These are phyloP conservation scores for Pegoplata infirma DNA, from an alignment of 2,888 invertebrate genomes.

Conservation along the genomic window DNA sequence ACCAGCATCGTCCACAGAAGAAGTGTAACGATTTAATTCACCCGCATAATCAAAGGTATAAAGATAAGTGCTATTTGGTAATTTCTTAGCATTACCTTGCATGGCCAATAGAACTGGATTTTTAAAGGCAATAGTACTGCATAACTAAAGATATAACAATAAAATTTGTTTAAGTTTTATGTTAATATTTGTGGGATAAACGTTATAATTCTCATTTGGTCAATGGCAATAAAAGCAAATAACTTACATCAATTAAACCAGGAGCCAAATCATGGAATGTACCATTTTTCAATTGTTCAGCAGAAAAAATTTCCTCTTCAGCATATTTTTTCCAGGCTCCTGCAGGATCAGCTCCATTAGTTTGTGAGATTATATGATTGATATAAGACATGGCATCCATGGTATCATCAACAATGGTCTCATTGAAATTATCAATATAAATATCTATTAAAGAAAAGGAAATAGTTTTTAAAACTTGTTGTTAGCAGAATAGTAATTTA, in stretches of 20 bases:
- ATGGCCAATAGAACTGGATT: constrained; percentile 78
- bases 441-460: constrained; percentile 66
- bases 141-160: constrained; percentile 72
- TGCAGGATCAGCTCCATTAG: constrained; percentile 73
- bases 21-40: constrained; percentile 75
- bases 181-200: neutral
- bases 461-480: neutral
- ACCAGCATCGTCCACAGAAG: constrained; percentile 75
- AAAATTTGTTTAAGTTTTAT: neutral
- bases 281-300: constrained; percentile 74
- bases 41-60: constrained; percentile 80
- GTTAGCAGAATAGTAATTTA: too few relatives aligned
- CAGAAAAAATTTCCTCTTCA: constrained; percentile 70
- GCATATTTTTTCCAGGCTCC: constrained; percentile 73
- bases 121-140: constrained; percentile 78
- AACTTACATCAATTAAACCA: constrained; percentile 79
- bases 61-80: constrained; percentile 77
- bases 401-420: constrained; percentile 70
- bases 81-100: constrained; percentile 75
- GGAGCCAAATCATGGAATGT: constrained; percentile 78
- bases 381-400: constrained; percentile 71
- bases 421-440: constrained; percentile 73
- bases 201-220: too few relatives aligned
- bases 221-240: neutral
- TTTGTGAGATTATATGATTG: constrained; percentile 72